A percentile compares a stretch with the other conserved stretches of the same genome.
Evolutionary conservation across 2,888 invertebrate genomes (phyloP).

Genomic region (Acronicta aceris): DNA sequence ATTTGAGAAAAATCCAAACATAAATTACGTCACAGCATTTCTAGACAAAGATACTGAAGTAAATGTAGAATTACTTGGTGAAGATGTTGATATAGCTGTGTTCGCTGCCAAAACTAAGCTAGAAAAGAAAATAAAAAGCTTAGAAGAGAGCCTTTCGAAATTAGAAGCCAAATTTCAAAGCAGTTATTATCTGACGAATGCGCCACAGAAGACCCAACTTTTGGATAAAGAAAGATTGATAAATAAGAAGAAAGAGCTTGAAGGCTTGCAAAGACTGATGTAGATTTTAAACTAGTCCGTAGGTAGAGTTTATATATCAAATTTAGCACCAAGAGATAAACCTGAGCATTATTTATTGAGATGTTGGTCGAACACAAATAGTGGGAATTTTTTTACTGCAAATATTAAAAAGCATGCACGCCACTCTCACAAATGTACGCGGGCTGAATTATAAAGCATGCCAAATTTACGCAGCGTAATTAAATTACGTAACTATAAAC

Average conservation of each 20-base stretch:
- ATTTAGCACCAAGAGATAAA: neutral
- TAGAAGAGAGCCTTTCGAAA: slow-evolving; percentile 70
- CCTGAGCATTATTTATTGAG: neutral
- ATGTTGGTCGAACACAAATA: too few relatives aligned
- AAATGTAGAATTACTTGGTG: slow-evolving; percentile 71
- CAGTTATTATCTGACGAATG: slow-evolving; percentile 62
- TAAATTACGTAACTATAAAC: too few relatives aligned
- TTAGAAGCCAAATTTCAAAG: slow-evolving; percentile 71
- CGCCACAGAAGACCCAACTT: slow-evolving; percentile 65
- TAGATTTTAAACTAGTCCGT: slow-evolving; percentile 20
- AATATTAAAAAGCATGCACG: too few relatives aligned
- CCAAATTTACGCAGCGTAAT: too few relatives aligned
- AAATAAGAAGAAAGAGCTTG: slow-evolving; percentile 72
- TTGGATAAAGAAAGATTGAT: slow-evolving; percentile 71
- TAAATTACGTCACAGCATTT: slow-evolving; percentile 67
- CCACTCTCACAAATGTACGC: too few relatives aligned
- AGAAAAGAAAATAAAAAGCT: slow-evolving; percentile 70
- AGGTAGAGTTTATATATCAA: neutral
- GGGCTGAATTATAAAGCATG: too few relatives aligned
- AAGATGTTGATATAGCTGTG: slow-evolving; percentile 67
- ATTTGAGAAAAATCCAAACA: slow-evolving; percentile 57
- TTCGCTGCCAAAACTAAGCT: slow-evolving; percentile 69
- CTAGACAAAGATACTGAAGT: slow-evolving; percentile 74
- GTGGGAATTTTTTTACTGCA: too few relatives aligned
- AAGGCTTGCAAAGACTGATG: slow-evolving; percentile 75